A percentile compares a stretch with the other conserved stretches of the same genome.
Evolutionary conservation across 2,113 vertebrate genomes (phyloP).

Genomic region (Micronycteris hirsuta): DNA sequence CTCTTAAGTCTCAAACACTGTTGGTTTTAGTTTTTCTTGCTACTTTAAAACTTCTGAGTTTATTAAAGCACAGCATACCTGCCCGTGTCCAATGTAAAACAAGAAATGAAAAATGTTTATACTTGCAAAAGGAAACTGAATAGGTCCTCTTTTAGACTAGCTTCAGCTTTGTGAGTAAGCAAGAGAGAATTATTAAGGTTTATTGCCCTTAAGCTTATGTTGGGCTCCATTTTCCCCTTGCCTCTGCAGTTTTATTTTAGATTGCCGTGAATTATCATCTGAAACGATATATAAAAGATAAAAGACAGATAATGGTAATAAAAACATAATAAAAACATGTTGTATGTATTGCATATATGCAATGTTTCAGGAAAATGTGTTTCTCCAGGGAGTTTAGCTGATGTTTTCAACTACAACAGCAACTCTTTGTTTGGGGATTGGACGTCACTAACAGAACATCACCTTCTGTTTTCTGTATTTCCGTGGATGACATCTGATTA

Average conservation of each 20-base stretch:
- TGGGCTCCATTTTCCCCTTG: background rate
- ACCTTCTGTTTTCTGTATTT: background rate
- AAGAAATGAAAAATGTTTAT: slow-evolving; percentile 63
- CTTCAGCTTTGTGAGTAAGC: slow-evolving; percentile 50
- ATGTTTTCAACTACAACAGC: background rate
- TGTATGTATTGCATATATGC: background rate
- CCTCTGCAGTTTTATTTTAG: slow-evolving; percentile 15
- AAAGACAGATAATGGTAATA: slow-evolving; percentile 48
- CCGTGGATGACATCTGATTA: slow-evolving; percentile 30
- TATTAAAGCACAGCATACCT: slow-evolving; percentile 53
- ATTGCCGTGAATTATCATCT: slow-evolving; percentile 30
- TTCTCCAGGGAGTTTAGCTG: slow-evolving; percentile 17
- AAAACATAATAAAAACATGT: slow-evolving; percentile 21
- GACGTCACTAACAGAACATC: background rate
- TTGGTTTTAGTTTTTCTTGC: background rate
- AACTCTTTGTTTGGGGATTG: background rate
- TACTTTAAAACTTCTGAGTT: slow-evolving; percentile 60
- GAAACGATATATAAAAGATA: slow-evolving; percentile 16
- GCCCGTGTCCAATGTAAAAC: slow-evolving; percentile 59
- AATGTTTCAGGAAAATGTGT: slow-evolving; percentile 23
- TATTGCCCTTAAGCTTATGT: slow-evolving; percentile 53
- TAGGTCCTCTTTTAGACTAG: slow-evolving; percentile 41
- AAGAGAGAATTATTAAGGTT: slow-evolving; percentile 61
- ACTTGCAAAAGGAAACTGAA: slow-evolving; percentile 42
- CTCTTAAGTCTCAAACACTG: background rate